phyloP scores from a whole-genome alignment of 2,113 vertebrate species.

The Halcyon senegalensis region DNA sequence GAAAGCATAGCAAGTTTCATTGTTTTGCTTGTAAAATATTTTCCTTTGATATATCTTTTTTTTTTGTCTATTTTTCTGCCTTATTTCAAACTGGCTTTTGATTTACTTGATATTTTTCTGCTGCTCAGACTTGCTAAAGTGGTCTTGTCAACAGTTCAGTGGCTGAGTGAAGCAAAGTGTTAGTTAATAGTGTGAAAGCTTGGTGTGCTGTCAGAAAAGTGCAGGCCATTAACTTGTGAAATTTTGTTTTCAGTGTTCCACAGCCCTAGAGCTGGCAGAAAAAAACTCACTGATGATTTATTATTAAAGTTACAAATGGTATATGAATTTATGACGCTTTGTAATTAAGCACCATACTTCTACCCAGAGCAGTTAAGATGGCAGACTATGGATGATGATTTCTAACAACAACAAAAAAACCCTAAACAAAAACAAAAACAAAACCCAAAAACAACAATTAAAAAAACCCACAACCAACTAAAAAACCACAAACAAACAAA shows the following conservation, averaged over 20 bases:
- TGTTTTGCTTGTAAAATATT: slow-evolving; percentile 10
- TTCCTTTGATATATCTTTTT: slow-evolving; percentile 14
- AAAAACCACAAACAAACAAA: not conserved
- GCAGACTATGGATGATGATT: not conserved
- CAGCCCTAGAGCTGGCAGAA: slow-evolving; percentile 42
- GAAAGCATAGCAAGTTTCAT: not conserved
- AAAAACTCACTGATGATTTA: slow-evolving; percentile 56
- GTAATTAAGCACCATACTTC: slow-evolving; percentile 63
- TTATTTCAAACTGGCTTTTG: slow-evolving; percentile 46
- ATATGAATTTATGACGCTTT: slow-evolving; percentile 55
- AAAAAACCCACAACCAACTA: too few species aligned
- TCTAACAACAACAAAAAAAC: not conserved
- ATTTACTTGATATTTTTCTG: slow-evolving; percentile 66
- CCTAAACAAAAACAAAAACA: not conserved
- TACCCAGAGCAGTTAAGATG: not conserved
- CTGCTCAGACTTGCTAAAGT: slow-evolving; percentile 72
- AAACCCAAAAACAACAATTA: not conserved
- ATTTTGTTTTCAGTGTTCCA: slow-evolving; percentile 56
- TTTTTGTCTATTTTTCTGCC: slow-evolving; percentile 34
- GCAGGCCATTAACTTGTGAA: slow-evolving; percentile 75
- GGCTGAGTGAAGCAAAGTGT: slow-evolving; percentile 73
- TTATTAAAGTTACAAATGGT: slow-evolving; percentile 58
- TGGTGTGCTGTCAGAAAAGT: slow-evolving; percentile 76
- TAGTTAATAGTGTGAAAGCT: slow-evolving; percentile 78
- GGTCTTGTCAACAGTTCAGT: slow-evolving; percentile 76